A percentile compares a stretch with the other conserved stretches of the same genome.
These are phyloP conservation scores for Neelides folsomi DNA, from an alignment of 2,888 invertebrate genomes.

Conservation along the genomic window DNA sequence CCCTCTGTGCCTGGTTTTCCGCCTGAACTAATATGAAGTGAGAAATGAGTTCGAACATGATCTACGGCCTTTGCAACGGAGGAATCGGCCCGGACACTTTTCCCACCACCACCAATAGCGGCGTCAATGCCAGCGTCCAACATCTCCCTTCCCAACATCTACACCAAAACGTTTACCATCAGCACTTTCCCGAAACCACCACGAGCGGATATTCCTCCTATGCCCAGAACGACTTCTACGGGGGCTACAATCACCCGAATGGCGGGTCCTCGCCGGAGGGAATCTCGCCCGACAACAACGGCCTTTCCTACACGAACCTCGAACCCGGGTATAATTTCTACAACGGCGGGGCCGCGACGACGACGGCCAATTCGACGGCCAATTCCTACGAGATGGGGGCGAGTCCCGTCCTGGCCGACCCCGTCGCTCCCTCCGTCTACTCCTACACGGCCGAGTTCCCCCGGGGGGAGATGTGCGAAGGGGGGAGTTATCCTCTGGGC, in stretches of 20 bases:
- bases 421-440: too few species aligned
- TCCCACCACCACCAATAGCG: too few species aligned
- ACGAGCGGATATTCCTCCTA: slow-evolving; percentile 32
- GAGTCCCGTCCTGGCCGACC: slow-evolving; percentile 9
- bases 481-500: slow-evolving; percentile 40
- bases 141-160: slow-evolving; percentile 28
- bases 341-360: slow-evolving; percentile 46
- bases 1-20: too few species aligned
- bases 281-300: slow-evolving; percentile 41
- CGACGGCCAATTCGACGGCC: slow-evolving; percentile 34
- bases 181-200: slow-evolving; percentile 9
- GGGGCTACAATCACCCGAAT: slow-evolving; percentile 24
- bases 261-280: slow-evolving; percentile 35
- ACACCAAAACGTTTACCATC: slow-evolving; percentile 9
- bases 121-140: slow-evolving; percentile 35
- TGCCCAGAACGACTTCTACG: slow-evolving; percentile 22
- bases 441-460: slow-evolving; percentile 35
- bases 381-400: slow-evolving; percentile 20
- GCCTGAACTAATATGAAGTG: too few species aligned
- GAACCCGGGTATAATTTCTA: slow-evolving; percentile 41
- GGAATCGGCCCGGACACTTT: slow-evolving; percentile 8
- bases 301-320: slow-evolving; percentile 37
- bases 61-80: slow-evolving; percentile 31
- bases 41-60: slow-evolving; percentile 22
- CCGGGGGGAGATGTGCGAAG: slow-evolving; percentile 37